phyloP scores from a whole-genome alignment of 35 echinoderm and acorn worm genomes.

The Antedon bifida region DNA sequence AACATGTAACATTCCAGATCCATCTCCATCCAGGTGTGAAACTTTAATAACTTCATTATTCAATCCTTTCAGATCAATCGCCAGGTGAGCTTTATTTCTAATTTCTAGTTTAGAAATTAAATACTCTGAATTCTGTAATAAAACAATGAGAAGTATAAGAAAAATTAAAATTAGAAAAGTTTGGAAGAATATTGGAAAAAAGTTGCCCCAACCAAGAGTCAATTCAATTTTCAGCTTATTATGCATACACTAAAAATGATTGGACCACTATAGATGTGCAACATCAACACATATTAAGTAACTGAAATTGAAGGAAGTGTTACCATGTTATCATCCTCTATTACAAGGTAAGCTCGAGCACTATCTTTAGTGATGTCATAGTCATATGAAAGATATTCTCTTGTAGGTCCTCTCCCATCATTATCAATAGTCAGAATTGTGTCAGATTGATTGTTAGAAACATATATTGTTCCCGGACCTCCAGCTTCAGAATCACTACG shows the following conservation, averaged over 20 bases:
- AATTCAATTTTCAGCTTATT: too few relatives aligned
- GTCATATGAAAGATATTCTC: constrained; percentile 14
- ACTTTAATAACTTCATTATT: background rate
- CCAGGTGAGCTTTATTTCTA: constrained; percentile 26
- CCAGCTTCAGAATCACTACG: constrained; percentile 30
- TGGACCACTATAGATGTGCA: too few relatives aligned
- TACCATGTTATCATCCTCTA: background rate
- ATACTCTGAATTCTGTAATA: background rate
- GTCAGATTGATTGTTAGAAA: constrained; percentile 28
- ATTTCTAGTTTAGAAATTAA: constrained; percentile 23
- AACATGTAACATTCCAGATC: constrained; percentile 40
- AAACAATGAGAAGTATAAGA: background rate
- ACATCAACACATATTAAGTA: too few relatives aligned
- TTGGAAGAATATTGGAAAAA: too few relatives aligned
- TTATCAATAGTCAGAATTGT: constrained; percentile 45
- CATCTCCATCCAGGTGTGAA: constrained; percentile 34
- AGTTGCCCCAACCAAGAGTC: too few relatives aligned
- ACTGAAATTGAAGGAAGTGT: too few relatives aligned
- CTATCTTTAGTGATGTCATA: constrained; percentile 11
- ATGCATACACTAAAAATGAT: too few relatives aligned
- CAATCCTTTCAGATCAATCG: constrained; percentile 14
- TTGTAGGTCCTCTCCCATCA: constrained; percentile 19
- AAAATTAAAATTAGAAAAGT: too few relatives aligned
- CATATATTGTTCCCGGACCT: constrained; percentile 62
- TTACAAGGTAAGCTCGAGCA: background rate